A percentile compares a stretch with the other conserved stretches of the same genome.
phyloP scores from a whole-genome alignment of 2,888 invertebrate genomes.

The Eucriotettix oculatus region DNA sequence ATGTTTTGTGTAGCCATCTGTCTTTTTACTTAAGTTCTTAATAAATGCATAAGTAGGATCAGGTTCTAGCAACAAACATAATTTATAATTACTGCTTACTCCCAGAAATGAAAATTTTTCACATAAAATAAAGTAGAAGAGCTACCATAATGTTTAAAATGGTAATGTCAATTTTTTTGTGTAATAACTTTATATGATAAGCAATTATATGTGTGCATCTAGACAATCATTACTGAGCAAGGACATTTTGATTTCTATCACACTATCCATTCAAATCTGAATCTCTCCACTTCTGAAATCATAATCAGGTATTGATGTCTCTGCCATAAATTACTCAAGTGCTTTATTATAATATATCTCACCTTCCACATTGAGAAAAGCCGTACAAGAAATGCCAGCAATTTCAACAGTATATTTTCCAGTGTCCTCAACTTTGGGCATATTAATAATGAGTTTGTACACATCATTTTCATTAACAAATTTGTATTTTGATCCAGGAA shows the following conservation, averaged over 20 bases:
- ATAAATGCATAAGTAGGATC: slow-evolving; percentile 88
- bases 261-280: no score
- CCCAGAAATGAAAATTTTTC: no score
- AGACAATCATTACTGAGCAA: no score
- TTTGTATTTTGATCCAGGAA: slow-evolving; percentile 91
- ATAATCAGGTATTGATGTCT: neutral
- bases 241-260: no score
- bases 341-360: slow-evolving; percentile 11
- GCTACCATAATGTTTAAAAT: no score
- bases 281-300: no score
- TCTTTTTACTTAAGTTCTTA: slow-evolving; percentile 74
- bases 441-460: slow-evolving; percentile 76
- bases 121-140: no score
- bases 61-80: slow-evolving; percentile 43
- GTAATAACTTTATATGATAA: no score
- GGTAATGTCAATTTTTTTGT: no score
- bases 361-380: slow-evolving; percentile 87
- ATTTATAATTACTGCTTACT: no score
- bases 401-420: slow-evolving; percentile 95
- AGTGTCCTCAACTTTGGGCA: slow-evolving; percentile 89
- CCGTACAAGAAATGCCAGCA: slow-evolving; percentile 72
- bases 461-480: slow-evolving; percentile 83
- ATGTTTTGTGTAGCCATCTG: slow-evolving; percentile 79
- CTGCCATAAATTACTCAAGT: neutral
- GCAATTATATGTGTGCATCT: no score